Evolutionary conservation across 2,888 invertebrate species (phyloP).

Genomic region (Azorinus chamasolen): DNA sequence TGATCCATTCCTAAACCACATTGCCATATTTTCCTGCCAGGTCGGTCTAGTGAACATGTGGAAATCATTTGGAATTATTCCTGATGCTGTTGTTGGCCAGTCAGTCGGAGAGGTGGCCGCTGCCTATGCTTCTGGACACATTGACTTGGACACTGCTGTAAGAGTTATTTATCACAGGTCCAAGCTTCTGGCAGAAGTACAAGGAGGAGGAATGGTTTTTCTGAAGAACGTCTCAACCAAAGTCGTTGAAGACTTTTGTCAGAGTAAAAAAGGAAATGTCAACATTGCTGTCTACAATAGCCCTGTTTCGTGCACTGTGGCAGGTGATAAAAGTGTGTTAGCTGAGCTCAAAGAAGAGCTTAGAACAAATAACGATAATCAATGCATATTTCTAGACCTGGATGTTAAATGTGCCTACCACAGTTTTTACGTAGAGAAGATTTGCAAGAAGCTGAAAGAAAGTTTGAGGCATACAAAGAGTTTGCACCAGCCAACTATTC

Average conservation of each 20-base stretch:
- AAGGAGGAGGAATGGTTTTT: slow-evolving; percentile 73
- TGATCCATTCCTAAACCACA: slow-evolving; percentile 66
- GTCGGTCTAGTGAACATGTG: slow-evolving; percentile 66
- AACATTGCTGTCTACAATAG: slow-evolving; percentile 66
- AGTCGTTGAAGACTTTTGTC: slow-evolving; percentile 32
- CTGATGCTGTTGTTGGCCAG: slow-evolving; percentile 72
- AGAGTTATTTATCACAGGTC: slow-evolving; percentile 73
- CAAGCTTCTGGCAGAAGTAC: slow-evolving; percentile 51
- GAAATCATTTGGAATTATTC: slow-evolving; percentile 63
- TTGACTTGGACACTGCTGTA: slow-evolving; percentile 68
- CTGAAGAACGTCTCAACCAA: slow-evolving; percentile 43
- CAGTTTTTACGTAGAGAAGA: slow-evolving; percentile 43
- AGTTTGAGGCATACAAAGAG: neutral
- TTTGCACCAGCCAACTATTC: slow-evolving; percentile 22
- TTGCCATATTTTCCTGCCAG: slow-evolving; percentile 75
- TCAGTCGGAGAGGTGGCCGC: slow-evolving; percentile 79
- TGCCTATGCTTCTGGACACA: slow-evolving; percentile 63
- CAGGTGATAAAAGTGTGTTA: slow-evolving; percentile 61
- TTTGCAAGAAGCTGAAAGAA: neutral
- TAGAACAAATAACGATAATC: slow-evolving; percentile 14
- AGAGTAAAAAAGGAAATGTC: slow-evolving; percentile 8
- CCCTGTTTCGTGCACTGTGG: slow-evolving; percentile 60
- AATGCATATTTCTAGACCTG: slow-evolving; percentile 27
- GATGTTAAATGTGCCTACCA: slow-evolving; percentile 66
- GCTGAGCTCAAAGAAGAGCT: slow-evolving; percentile 55